Base-by-base conservation (phyloP, 2,113 vertebrate species). In the Laticauda colubrina region DNA sequence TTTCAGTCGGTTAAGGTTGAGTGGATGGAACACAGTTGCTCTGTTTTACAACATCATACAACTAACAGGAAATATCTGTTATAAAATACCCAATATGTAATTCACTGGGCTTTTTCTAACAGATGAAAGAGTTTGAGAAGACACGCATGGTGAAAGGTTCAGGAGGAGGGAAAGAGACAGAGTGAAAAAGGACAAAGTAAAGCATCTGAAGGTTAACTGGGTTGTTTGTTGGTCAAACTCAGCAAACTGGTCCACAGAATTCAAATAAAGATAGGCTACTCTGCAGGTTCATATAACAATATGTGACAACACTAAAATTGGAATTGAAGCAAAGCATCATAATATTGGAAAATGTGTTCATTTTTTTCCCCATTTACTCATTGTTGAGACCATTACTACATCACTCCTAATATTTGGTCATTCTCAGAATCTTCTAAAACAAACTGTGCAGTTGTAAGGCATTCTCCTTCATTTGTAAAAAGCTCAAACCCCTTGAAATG, bases 1-100 rank as follows among this genome's bases (percentile, higher is more conserved):
- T 93, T 92, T 96, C 88, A 29, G 57, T 92, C 81, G 87, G 48
- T 88, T 96, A 94, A 93, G 56, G 43, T 94, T 95, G 89, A 69
- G 14, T 69, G 29, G n/a, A 24, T 90, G 93, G 92, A 93, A 64
- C 89, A 93, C n/a, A 94, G 64, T 14, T 93, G 53, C 93, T 96
- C 96, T 93, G 43, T 92, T 90, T 94, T 94, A 93, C 93, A 94
- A 61, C 4, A 0, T 0, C 1, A 48, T 53, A 86, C 92, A 64
- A 93, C 89, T 29, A 26, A 3, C 5, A 93, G 94, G 64, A 92
- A 95, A 92, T 57, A 11, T 90, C 89, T 0, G 23, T 95, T 94
- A 90, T 45, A 69, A 94, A 94, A 94, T 91, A 59, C n/a, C 93
- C 29, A n/a, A 20, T 6, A 24, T 29, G 0, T 85, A 94, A 57